Evolutionary conservation across 2,888 invertebrate genomes (phyloP).

Genomic region (Hesperia comma): DNA sequence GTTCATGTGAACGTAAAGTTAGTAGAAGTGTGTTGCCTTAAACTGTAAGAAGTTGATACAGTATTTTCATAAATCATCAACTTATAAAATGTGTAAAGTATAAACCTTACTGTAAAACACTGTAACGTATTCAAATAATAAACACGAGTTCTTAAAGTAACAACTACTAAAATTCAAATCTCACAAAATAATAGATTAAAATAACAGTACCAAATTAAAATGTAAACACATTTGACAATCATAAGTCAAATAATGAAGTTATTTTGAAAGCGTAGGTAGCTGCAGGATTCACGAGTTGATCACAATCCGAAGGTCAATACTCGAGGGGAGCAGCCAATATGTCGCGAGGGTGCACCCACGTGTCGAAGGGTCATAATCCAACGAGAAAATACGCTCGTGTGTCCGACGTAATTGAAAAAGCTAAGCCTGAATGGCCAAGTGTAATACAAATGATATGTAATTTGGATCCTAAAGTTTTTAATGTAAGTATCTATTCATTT

Average conservation of each 20-base stretch:
- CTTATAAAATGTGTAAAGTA: too few relatives aligned
- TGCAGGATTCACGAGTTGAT: conserved; percentile 73
- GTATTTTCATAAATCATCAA: too few relatives aligned
- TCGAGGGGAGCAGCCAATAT: conserved; percentile 67
- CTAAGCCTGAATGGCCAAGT: conserved; percentile 51
- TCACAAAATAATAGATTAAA: not conserved
- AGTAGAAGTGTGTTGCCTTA: too few relatives aligned
- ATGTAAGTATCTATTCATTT: too few relatives aligned
- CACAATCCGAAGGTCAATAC: conserved; percentile 66
- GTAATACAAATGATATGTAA: conserved; percentile 14
- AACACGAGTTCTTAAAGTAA: too few relatives aligned
- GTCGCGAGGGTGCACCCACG: conserved; percentile 68
- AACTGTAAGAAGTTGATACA: too few relatives aligned
- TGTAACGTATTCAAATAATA: too few relatives aligned
- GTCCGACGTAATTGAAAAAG: conserved; percentile 75
- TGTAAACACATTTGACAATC: conserved; percentile 10
- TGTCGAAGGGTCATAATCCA: conserved; percentile 78
- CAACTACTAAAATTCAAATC: too few relatives aligned
- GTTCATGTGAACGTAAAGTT: too few relatives aligned
- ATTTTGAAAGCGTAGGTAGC: conserved; percentile 42
- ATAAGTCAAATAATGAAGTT: conserved; percentile 36
- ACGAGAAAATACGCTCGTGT: conserved; percentile 68
- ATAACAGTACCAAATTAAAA: conserved; percentile 10
- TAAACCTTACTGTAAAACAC: too few relatives aligned
- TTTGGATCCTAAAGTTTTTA: too few relatives aligned